Conservation (phyloP, 2,113 vertebrate species). For the Echinops telfairi region DNA sequence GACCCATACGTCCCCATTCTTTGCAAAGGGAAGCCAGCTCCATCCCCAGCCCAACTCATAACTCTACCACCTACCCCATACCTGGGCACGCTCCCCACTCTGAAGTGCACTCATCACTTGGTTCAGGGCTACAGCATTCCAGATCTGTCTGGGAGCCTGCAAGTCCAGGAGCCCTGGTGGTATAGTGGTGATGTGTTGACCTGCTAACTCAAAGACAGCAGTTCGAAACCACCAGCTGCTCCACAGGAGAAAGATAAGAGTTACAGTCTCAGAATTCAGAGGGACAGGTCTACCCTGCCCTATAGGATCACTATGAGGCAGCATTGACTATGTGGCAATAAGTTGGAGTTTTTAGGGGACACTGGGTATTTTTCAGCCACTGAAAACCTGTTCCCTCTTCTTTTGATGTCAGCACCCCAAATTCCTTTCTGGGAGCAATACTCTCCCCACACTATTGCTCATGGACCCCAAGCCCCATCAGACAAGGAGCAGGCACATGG, state of each 20-base stretch:
- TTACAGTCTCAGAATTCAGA: too few species aligned
- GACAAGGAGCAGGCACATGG: neutral
- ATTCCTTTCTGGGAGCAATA: neutral
- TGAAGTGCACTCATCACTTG: neutral
- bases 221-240: too few species aligned
- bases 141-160: neutral
- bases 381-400: neutral
- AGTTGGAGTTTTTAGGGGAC: too few species aligned
- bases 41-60: neutral
- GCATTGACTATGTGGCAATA: too few species aligned
- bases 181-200: too few species aligned
- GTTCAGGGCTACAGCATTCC: fast-evolving
- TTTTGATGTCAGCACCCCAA: neutral
- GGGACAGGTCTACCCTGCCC: too few species aligned
- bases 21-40: too few species aligned
- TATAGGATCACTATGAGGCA: too few species aligned
- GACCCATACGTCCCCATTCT: fast-evolving
- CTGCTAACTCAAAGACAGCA: too few species aligned
- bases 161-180: neutral
- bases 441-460: fast-evolving
- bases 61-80: neutral
- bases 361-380: neutral
- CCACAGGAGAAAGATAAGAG: too few species aligned
- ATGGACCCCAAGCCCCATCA: fast-evolving
- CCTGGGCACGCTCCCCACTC: neutral